Conservation (phyloP, 1,140 invertebrate genomes). For the Lordiphosa stackelbergi region DNA sequence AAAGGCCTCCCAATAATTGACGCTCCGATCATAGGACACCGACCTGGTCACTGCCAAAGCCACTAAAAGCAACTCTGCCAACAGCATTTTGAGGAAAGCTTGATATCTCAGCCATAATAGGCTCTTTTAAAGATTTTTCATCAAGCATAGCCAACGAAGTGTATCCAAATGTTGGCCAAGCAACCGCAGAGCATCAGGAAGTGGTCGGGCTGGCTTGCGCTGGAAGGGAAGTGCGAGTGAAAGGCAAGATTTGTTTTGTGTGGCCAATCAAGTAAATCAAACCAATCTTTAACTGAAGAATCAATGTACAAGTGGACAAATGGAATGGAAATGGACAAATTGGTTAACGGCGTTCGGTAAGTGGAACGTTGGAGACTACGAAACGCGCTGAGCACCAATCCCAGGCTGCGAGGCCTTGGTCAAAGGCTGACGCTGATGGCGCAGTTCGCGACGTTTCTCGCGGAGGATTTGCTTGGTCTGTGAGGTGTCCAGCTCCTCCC, state of each 20-base stretch:
- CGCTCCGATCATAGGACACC: conserved; percentile 34
- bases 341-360: not conserved
- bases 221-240: conserved; percentile 49
- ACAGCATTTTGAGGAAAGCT: conserved; percentile 25
- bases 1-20: conserved; percentile 67
- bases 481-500: conserved; percentile 76
- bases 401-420: conserved; percentile 25
- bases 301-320: conserved; percentile 9
- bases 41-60: conserved; percentile 13
- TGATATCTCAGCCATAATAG: not conserved
- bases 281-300: conserved; percentile 8
- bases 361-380: conserved; percentile 35
- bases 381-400: conserved; percentile 56
- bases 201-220: conserved; percentile 8
- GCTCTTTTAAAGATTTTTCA: conserved; percentile 26
- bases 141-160: conserved; percentile 32
- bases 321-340: conserved; percentile 10
- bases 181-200: conserved; percentile 57
- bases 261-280: conserved; percentile 44
- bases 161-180: conserved; percentile 28
- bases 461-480: conserved; percentile 71
- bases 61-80: conserved; percentile 34
- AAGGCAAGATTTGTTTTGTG: conserved; percentile 46
- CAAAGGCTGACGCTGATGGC: conserved; percentile 59
- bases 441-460: conserved; percentile 71